Base-by-base conservation (phyloP, 1,140 invertebrate genomes). In the Hestina assimilis region DNA sequence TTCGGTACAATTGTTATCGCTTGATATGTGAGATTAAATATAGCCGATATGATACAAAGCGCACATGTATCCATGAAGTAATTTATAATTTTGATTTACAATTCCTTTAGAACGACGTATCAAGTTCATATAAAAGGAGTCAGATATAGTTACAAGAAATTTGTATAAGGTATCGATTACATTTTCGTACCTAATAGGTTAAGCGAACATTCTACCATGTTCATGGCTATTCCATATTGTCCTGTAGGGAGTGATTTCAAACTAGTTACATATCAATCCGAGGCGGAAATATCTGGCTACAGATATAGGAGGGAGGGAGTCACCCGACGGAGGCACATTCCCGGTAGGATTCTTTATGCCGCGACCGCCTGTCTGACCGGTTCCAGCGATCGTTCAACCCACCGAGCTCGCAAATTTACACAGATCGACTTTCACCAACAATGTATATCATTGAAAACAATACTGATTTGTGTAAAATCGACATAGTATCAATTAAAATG, bases 351-450 rank as follows among this genome's bases (percentile, higher is more conserved):
- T 77, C 76, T 79, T 80, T 71, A 63, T 74, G 66, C 71, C 43
- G 54, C 63, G 65, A 60, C 51, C 63, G 71, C 66, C 74, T 57
- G 75, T 73, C 64, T 60, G 75, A 86, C 83, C 83, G 83, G 83
- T 84, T 81, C 66, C 59, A 69, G 73, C 73, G 83, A 84, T 65
- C 83, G 74, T 87, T 87, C 83, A 86, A 75, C 83, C 74, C 76
- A 70, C 50, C 65, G 62, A 64, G 50, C 59, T 84, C 68, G 79
- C 78, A 69, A 82, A 84, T 75, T 78, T 60, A 60, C 55, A 38
- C 45, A 53, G 58, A 60, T 59, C 38, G 41, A 61, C 53, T 63
- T 56, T 56, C 48, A 53, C 57, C 31, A 14, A 29, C 41, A 35
- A 46, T 55, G 31, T 28, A 26, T 47, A 7, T 46, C 15, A 43